Base-by-base conservation (phyloP, 2,888 invertebrate genomes). In the Himalopsyche anomala region DNA sequence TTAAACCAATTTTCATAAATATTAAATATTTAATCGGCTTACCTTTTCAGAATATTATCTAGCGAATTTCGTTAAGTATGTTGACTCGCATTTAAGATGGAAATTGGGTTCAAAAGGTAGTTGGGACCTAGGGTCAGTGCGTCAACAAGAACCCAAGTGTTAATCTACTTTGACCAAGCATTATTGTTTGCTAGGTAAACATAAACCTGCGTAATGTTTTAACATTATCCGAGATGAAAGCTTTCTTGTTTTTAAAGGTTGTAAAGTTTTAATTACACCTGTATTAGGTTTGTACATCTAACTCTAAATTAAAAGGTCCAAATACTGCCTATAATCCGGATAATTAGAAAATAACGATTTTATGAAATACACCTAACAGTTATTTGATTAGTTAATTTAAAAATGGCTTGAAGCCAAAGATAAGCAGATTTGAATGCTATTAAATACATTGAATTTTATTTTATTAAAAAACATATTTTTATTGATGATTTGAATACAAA, bases 71-170 rank as follows among this genome's bases (percentile, higher is more conserved):
- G 36, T 36, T 74, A 74, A 74, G 74, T 74, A 74, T 74, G 74
- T 74, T 74, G 74, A 74, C 74, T 15, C 36, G 74, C 12, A 74
- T 74, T 74, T 74, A 74, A 74, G 74, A 74, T 74, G 74, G 19
- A 74, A 74, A 74, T 74, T 74, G 74, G 74, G 74, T 74, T 74
- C 74, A 74, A 74, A 74, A 74, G 74, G 74, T 74, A 74, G 74
- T 36, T 74, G 74, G 74, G 74, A 74, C 74, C 74, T 74, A 36
- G 74, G 74, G 74, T 74, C 74, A 15, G 74, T 74, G 36, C 36
- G 74, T 74, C 74, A 74, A 74, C 74, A 74, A 74, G 36, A 12
- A 36, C 74, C 74, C 74, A 36, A 74, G 74, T 74, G 74, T 74
- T 74, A 74, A 74, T 74, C 74, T 74, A 74, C 36, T 74, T 74